Conservation (phyloP, 1,140 invertebrate genomes). For the Popillia japonica region DNA sequence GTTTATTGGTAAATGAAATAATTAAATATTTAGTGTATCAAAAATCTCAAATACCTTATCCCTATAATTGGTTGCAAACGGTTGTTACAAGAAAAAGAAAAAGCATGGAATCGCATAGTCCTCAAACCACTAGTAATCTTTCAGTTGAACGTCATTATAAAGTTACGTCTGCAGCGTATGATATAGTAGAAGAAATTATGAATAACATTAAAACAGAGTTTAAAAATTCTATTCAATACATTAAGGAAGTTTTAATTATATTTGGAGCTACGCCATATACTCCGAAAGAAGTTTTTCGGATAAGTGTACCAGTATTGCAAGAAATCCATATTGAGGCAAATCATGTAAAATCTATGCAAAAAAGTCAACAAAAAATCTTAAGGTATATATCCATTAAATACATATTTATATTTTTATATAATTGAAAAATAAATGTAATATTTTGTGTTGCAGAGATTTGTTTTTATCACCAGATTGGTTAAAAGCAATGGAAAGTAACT, state of each 20-base stretch:
- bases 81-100: slow-evolving; percentile 41
- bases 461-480: slow-evolving; percentile 38
- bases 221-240: neutral
- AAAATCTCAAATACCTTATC: slow-evolving; percentile 48
- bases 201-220: slow-evolving; percentile 41
- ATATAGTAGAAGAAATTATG: slow-evolving; percentile 43
- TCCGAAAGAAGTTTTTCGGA: slow-evolving; percentile 44
- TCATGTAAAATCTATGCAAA: slow-evolving; percentile 39
- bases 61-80: slow-evolving; percentile 45
- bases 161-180: slow-evolving; percentile 41
- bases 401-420: neutral
- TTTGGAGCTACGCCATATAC: slow-evolving; percentile 44
- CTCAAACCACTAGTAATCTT: slow-evolving; percentile 35
- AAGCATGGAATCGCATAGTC: neutral
- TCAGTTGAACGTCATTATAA: slow-evolving; percentile 42
- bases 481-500: slow-evolving; percentile 36
- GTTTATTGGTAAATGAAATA: slow-evolving; percentile 42
- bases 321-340: slow-evolving; percentile 42
- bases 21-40: slow-evolving; percentile 46
- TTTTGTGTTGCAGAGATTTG: slow-evolving; percentile 21
- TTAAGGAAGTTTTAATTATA: slow-evolving; percentile 45
- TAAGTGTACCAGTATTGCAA: slow-evolving; percentile 40
- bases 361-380: slow-evolving; percentile 45
- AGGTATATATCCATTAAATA: slow-evolving; percentile 10
- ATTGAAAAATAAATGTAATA: neutral